Conservation (phyloP, 2,888 invertebrate genomes). For the Ecliptopera silaceata region DNA sequence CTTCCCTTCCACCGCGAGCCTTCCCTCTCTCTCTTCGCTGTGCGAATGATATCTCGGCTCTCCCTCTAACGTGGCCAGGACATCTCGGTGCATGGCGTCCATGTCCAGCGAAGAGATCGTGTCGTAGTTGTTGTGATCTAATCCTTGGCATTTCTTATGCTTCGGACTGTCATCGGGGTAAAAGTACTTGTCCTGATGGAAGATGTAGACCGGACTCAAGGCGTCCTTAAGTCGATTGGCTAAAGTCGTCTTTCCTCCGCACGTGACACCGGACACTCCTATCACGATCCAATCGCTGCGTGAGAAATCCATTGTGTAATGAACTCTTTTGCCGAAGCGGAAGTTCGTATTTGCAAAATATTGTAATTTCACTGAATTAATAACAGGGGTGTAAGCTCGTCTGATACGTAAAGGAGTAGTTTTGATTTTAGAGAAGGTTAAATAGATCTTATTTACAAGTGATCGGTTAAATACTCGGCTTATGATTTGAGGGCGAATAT, state of each 20-base stretch:
- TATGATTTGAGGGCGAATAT: not conserved
- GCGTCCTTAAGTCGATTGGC: conserved; percentile 79
- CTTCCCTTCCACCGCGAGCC: conserved; percentile 43
- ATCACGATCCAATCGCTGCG: conserved; percentile 64
- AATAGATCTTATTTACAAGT: conserved; percentile 12
- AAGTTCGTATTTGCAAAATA: not conserved
- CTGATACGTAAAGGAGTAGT: not conserved
- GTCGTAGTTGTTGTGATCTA: conserved; percentile 91
- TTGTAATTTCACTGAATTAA: no score
- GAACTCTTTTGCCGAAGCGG: not conserved
- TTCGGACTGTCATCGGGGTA: conserved; percentile 85
- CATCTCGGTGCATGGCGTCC: conserved; percentile 86
- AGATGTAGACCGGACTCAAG: conserved; percentile 74
- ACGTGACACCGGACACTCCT: conserved; percentile 90
- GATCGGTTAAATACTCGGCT: not conserved
- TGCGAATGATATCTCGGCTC: conserved; percentile 39
- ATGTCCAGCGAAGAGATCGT: conserved; percentile 88
- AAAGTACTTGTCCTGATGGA: conserved; percentile 92
- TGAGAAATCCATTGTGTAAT: conserved; percentile 2
- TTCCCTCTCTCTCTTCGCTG: conserved; percentile 22
- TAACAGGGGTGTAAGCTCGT: not conserved
- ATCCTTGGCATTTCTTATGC: conserved; percentile 84
- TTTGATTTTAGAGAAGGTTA: not conserved
- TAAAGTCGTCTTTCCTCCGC: conserved; percentile 92
- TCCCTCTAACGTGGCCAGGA: conserved; percentile 65